A percentile compares a stretch with the other conserved stretches of the same genome.
These are phyloP conservation scores for Polydrusus tereticollis DNA, from an alignment of 2,888 invertebrate species.

Conservation along the genomic window DNA sequence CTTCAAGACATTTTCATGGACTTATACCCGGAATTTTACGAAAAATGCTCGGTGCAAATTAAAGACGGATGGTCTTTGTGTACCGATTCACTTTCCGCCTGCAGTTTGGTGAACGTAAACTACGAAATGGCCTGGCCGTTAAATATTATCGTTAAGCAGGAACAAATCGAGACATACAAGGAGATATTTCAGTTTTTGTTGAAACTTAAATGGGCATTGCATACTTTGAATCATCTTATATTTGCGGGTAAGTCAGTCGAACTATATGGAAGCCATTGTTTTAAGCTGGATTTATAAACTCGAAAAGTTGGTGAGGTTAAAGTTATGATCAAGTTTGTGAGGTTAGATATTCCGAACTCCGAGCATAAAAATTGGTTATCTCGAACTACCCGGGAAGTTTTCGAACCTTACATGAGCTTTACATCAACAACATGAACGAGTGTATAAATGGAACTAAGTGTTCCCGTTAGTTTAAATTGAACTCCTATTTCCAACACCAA, in stretches of 20 bases:
- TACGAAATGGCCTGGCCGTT: constrained; percentile 63
- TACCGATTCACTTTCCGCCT: constrained; percentile 57
- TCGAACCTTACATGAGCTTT: no score
- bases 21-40: constrained; percentile 61
- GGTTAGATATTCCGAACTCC: no score
- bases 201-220: constrained; percentile 64
- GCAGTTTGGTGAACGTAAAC: constrained; percentile 57
- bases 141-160: constrained; percentile 60
- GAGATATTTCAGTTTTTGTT: constrained; percentile 63
- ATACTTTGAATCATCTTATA: constrained; percentile 61
- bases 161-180: constrained; percentile 61
- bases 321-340: no score
- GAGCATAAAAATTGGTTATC: no score
- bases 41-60: constrained; percentile 59
- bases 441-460: no score
- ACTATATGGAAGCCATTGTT: no score
- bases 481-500: no score
- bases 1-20: constrained; percentile 65
- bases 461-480: no score
- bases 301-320: no score
- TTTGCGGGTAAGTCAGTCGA: constrained; percentile 58
- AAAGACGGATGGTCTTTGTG: constrained; percentile 56
- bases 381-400: no score
- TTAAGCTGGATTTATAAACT: no score
- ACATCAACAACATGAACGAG: no score